Conservation (phyloP, 1,140 invertebrate genomes). For the Orchesella cincta region DNA sequence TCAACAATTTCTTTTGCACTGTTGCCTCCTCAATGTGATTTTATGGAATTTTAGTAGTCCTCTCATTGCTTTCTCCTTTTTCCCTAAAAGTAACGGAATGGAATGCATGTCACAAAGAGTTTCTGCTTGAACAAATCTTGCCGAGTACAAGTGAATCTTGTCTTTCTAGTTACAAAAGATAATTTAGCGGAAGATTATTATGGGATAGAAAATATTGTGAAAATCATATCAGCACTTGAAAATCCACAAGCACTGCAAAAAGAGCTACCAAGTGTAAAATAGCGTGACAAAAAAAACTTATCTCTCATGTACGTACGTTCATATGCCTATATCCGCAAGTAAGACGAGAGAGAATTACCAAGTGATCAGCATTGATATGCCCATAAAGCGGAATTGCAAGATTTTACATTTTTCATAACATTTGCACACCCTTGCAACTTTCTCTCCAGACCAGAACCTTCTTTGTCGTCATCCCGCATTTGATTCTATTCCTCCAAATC, state of each 20-base stretch:
- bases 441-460: background rate
- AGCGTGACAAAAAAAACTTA: background rate
- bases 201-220: slow-evolving; percentile 3
- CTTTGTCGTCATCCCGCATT: background rate
- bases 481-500: background rate
- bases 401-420: background rate
- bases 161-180: background rate
- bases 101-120: no score
- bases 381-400: background rate
- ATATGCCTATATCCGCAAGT: background rate
- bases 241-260: background rate
- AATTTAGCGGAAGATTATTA: slow-evolving; percentile 21
- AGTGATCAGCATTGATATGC: background rate
- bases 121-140: no score
- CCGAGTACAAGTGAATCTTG: no score
- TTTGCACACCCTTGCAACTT: background rate
- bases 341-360: background rate
- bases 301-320: background rate
- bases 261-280: background rate
- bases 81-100: no score
- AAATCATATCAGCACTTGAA: background rate
- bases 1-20: slow-evolving; percentile 18
- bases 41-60: no score
- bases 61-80: no score
- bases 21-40: slow-evolving; percentile 6